Base-by-base conservation (phyloP, 2,797 vertebrate genomes). In the Ispidina lecontei region DNA sequence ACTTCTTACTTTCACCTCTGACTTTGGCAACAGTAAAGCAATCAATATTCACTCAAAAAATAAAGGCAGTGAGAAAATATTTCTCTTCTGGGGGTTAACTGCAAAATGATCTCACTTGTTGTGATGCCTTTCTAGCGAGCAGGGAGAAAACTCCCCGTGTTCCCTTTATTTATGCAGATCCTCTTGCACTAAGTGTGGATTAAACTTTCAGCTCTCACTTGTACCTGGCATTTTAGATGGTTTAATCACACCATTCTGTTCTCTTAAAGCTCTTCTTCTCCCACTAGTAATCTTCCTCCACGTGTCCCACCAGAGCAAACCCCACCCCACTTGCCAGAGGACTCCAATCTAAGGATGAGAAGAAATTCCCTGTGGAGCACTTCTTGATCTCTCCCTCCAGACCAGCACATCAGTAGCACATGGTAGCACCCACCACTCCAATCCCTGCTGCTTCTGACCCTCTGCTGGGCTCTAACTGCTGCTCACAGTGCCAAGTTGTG, bases 41-140 rank as follows among this genome's bases (percentile, higher is more conserved):
- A 90, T 95, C 77, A 68, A 87, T 93, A 87, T 68, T 84, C 47
- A 54, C 64, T 90, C 31, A 73, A 90, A 93, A 94, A 68, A 65
- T 31, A 68, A 1, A 74, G 41, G 23, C 35, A 77, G 64, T 23
- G 71, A 88, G 41, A 91, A 92, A 90, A 91, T 82, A 68, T n/a
- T 88, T 85, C 12, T 84, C 18, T 77, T 79, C n/a, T 64, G 35
- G 54, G 46, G 7, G 10, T 23, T 67, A 92, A 62, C 31, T 76
- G 28, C 28, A 83, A 29, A 71, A 74, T 21, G 20, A 69, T 83
- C 26, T 91, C 51, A 29, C 51, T 69, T n/a, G 13, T 49, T 75
- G n/a, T 4, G 12, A 20, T 52, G 23, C 28, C 14, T 65, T 75
- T 49, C 58, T 56, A 87, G 59, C 28, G 33, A 77, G 52, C 47